Percentiles rank a stretch among this genome's conserved stretches.
Evolutionary conservation across 2,113 vertebrate species (phyloP).

Genomic region (Marmota flaviventris): DNA sequence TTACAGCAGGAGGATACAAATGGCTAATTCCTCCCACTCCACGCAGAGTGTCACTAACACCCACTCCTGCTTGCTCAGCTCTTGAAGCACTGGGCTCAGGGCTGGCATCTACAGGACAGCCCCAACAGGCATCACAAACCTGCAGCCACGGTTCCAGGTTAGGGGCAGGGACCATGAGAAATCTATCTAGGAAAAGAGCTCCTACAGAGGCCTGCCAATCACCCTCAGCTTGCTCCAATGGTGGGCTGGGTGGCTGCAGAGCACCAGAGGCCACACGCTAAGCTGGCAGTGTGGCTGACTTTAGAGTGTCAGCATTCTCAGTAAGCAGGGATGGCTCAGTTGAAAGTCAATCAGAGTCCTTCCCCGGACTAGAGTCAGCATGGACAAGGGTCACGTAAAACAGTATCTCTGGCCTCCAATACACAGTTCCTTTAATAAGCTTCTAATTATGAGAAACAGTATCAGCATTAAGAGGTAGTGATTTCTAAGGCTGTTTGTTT

Average conservation of each 20-base stretch:
- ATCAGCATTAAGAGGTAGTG: neutral
- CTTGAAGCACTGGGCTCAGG: accelerated
- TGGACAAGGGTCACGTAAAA: neutral
- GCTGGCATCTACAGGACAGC: neutral
- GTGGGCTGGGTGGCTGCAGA: neutral
- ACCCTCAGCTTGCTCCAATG: neutral
- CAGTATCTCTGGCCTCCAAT: neutral
- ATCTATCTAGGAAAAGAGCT: constrained; percentile 71
- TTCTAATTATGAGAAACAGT: neutral
- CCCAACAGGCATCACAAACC: neutral
- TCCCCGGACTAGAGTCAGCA: accelerated
- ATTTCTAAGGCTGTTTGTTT: constrained; percentile 46
- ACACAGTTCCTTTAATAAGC: too few relatives aligned
- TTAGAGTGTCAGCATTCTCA: neutral
- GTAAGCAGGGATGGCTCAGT: neutral
- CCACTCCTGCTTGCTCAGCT: neutral
- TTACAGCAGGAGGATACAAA: neutral
- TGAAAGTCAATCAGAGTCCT: neutral
- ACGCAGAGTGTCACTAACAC: neutral
- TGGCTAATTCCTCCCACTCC: accelerated
- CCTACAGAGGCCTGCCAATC: constrained; percentile 66
- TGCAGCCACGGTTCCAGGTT: neutral
- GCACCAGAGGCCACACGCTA: neutral
- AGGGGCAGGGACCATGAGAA: neutral
- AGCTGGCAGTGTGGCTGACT: neutral